Base-by-base conservation (phyloP, 2,113 vertebrate genomes). In the Mesocricetus auratus region DNA sequence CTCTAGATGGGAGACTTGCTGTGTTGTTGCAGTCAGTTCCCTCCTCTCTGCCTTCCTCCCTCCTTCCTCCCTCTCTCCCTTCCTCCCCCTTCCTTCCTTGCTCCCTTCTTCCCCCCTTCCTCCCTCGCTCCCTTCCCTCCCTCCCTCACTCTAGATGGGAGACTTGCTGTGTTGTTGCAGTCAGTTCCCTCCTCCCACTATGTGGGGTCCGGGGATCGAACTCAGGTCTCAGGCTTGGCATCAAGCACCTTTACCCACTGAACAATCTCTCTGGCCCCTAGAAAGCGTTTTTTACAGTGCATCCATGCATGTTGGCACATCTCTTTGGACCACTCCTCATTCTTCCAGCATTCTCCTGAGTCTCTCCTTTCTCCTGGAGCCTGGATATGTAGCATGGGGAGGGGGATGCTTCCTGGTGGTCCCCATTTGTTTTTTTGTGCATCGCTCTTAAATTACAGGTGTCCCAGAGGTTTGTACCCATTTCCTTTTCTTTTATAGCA, bases 241-340 rank as follows among this genome's bases (percentile, higher is more conserved):
- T 33, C 85, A 71, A 86, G 86, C 2, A 22, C 1, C 33, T n/a
- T 71, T 71, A 19, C 22, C 47, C 86, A n/a, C 86, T 56, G 86
- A 56, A 15, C 36, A 22, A 47, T 39, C 45, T 86, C 5, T 50
- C 33, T n/a, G 33, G 50, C 29, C 42, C 21, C 31, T 77, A 85
- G 68, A 29, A 45, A 77, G 21, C 22, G 7, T 47, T 77, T 77
- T 82, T 29, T 22, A 56, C 53, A 66, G 71, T 45, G 6, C 26
- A 8, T 39, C 19, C 0, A 0, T 3, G 0, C 2, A 29, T 2
- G 39, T 13, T 7, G 2, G 6, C 4, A 5, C 42, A 0, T 31
- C 36, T 58, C 42, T 19, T n/a, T 31, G 11, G 10, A 71, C 16
- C 15, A 47, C 21, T 1, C 19, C 39, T 12, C 5, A 17, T 0